Evolutionary conservation across 2,888 invertebrate genomes (phyloP), one percentile per base, ranked within the genome.

Genomic region (Galeopsomyia nigrocyanea): DNA sequence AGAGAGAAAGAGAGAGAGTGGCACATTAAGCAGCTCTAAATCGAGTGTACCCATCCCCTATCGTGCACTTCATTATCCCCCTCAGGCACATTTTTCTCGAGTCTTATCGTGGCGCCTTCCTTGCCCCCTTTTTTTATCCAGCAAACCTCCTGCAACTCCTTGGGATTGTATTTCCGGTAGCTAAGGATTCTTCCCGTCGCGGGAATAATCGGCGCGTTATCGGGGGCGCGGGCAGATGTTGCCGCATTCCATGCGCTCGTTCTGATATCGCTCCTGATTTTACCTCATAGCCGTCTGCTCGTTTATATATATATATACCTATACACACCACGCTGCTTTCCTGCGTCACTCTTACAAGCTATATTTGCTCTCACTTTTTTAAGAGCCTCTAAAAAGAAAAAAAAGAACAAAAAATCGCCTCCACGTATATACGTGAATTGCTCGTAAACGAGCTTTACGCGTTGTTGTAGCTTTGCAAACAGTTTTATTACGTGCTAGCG

Each of bases 81-180:
- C 62, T 17, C 16, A 7, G 31, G 16, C 7, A 39, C n/a, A n/a
- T 22, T n/a, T 26, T 62, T 22, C 51, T 26, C n/a, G 1, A 39
- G 39, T 7, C 55, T 46, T 13, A 14, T 21, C 22, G 17, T 55
- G 47, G 19, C 17, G 47, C 26, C 19, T 72, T 51, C 39, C 46
- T 49, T n/a, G n/a, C 17, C 16, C 39, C 13, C 7, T 7, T 39
- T 10, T 31, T 39, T 26, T 26, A 26, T 26, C 39, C n/a, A 13
- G 64, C 64, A 46, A 46, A 64, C 56, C 47, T 65, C 53, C 65
- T 56, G 10, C 39, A 3, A 7, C 39, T 56, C 56, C 47, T 56
- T 65, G 46, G 55, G 65, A 47, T 65, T 64, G 64, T 55, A 64
- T 64, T 64, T 65, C 65, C 56, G 61, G 47, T 5, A 3, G 21